Evolutionary conservation across 2,888 invertebrate genomes (phyloP), one percentile per base, ranked within the genome.

Genomic region (Frankliniella intonsa): DNA sequence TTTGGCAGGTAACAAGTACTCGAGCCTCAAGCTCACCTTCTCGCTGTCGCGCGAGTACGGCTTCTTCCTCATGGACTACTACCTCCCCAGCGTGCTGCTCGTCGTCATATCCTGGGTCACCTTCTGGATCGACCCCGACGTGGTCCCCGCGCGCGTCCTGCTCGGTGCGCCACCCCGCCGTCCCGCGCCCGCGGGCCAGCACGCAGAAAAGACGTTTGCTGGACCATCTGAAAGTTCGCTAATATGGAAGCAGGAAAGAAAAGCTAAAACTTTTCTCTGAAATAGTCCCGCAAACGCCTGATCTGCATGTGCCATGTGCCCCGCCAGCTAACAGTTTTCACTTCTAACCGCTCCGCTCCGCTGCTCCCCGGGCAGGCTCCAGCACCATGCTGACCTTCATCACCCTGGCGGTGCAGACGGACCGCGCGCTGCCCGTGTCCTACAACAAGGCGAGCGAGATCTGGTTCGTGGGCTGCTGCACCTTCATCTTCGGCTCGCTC

Each of bases 391-490:
- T 96, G 84, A 94, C 95, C 69, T 95, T 95, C 86, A 95, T 95
- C 85, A 95, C 95, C 19, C 89, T 95, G 83, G 94, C 95, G 65
- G 94, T 95, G 1, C 94, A 94, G 27, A 93, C 95, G 85, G 94
- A 93, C 81, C 95, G 94, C 88, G 94, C 93, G 9, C 88, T 95
- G 83, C 69, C 69, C 25, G 94, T 95, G 38, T 95, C 95, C 2
- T 95, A 95, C 86, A 94, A 95, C 84, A 95, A 95, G 88, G 94
- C 95, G 3, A 95, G 95, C 84, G 96, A 96, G 88, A 93, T 96
- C 83, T 96, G 96, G 95, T 95, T 95, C 87, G 88, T 96, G 82
- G 95, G 93, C 5, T 95, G 95, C 86, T 94, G 93, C 0, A 92
- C 93, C 62, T 96, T 96, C 86, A 94, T 96, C 84, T 95, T 96